Base-by-base conservation (phyloP, 2,113 vertebrate genomes). In the Lagenorhynchus albirostris region DNA sequence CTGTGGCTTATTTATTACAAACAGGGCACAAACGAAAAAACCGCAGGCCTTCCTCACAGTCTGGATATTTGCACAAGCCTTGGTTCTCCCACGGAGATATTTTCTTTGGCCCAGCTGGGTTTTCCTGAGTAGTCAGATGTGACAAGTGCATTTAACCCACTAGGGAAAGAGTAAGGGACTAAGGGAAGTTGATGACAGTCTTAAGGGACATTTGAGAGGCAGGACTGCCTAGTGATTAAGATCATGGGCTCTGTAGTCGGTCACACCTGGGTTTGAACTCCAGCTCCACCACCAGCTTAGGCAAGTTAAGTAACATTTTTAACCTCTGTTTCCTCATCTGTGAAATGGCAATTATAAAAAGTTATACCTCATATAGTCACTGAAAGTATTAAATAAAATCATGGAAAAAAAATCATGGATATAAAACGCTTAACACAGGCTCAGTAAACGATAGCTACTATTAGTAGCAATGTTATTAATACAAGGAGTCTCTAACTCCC, bases 101-200 rank as follows among this genome's bases (percentile, higher is more conserved):
- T 96, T 95, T 82, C 88, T 94, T 96, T 94, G 92, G 60, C 63
- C 58, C 60, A 82, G 38, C 38, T 92, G 65, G 53, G 6, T 95
- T 90, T 96, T 85, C 58, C 47, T 67, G 38, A 91, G 70, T 21
- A 62, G 85, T 84, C n/a, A 91, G 44, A 94, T n/a, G 11, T 71
- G 65, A 93, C 67, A 92, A 91, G 53, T 67, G 1, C 33, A 2
- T 95, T 84, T 96, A 94, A 77, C 13, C 8, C 65, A 62, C 31
- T 47, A 67, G 21, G 81, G 17, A 88, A 83, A 85, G 31, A 93
- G 5, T 50, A 55, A 44, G 29, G 79, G 41, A 58, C n/a, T 18
- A 44, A 31, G 3, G 13, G 38, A 90, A 80, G 55, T 68, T 36
- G 26, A 13, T 36, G 31, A 58, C 29, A 38, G 25, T 20, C 25